A percentile compares a stretch with the other conserved stretches of the same genome.
Conservation (phyloP, 2,113 vertebrate genomes). For the Ptilorrhoa leucosticta region DNA sequence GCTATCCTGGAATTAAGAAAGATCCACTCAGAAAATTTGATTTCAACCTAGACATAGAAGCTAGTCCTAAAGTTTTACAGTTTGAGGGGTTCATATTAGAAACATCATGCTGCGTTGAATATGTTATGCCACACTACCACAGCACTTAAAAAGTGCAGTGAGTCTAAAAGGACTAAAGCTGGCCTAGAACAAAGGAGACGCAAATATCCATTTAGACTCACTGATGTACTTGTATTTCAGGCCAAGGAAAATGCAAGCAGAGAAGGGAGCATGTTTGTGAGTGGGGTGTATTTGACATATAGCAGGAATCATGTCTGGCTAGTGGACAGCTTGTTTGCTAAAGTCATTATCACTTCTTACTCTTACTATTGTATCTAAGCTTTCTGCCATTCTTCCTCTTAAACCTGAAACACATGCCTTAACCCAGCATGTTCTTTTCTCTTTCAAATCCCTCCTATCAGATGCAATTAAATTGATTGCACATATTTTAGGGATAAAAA, state of each 20-base stretch:
- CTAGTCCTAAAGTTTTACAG: not conserved
- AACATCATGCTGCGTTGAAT: not conserved
- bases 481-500: not conserved
- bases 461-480: not conserved
- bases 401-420: not conserved
- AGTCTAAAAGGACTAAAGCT: not conserved
- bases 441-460: not conserved
- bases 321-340: slow-evolving; percentile 20
- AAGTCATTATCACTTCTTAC: slow-evolving; percentile 37
- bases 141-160: not conserved
- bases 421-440: not conserved
- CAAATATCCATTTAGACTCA: not conserved
- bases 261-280: not conserved
- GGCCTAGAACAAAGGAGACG: not conserved
- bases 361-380: not conserved
- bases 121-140: not conserved
- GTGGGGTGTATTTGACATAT: slow-evolving; percentile 2
- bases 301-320: not conserved
- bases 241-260: not conserved
- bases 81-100: not conserved
- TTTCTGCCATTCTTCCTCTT: slow-evolving; percentile 13
- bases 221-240: not conserved
- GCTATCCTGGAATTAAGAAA: not conserved
- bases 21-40: not conserved
- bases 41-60: not conserved